These are phyloP conservation scores for Laupala kohalensis DNA, from an alignment of 1,140 invertebrate species.

Conservation along the genomic window DNA sequence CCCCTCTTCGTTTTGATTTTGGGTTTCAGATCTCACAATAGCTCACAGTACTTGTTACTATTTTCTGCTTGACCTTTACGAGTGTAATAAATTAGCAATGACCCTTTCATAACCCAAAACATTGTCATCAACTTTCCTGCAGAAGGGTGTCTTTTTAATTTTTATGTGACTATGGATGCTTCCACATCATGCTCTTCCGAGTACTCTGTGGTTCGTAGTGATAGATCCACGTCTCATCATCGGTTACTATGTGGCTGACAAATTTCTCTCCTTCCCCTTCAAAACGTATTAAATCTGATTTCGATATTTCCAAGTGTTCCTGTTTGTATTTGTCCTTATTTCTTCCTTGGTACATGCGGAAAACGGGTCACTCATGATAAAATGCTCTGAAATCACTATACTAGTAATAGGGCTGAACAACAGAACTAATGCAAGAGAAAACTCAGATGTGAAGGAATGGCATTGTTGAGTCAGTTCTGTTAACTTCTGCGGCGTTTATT, in stretches of 20 bases:
- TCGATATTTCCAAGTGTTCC: neutral
- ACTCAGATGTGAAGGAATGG: too few relatives aligned
- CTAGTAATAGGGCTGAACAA: too few relatives aligned
- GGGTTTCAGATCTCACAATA: neutral
- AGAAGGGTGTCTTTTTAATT: neutral
- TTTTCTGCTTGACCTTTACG: neutral
- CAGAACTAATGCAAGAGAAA: too few relatives aligned
- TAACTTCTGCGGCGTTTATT: too few relatives aligned
- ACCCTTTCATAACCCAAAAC: neutral
- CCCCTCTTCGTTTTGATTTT: neutral
- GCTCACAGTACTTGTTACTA: neutral
- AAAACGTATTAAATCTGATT: neutral
- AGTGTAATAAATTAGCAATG: neutral
- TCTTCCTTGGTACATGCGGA: too few relatives aligned
- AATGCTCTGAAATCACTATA: too few relatives aligned
- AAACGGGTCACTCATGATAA: too few relatives aligned
- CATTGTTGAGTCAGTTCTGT: too few relatives aligned
- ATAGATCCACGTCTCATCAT: slow-evolving; percentile 21
- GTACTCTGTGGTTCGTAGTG: slow-evolving; percentile 20
- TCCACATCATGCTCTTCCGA: slow-evolving; percentile 13
- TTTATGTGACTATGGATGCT: neutral
- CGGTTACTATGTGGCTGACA: slow-evolving; percentile 15
- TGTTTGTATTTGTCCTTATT: too few relatives aligned
- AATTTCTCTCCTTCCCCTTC: neutral
- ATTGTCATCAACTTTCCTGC: neutral